Base-by-base conservation (phyloP, 2,888 invertebrate genomes). In the Pseudococcus longispinus region DNA sequence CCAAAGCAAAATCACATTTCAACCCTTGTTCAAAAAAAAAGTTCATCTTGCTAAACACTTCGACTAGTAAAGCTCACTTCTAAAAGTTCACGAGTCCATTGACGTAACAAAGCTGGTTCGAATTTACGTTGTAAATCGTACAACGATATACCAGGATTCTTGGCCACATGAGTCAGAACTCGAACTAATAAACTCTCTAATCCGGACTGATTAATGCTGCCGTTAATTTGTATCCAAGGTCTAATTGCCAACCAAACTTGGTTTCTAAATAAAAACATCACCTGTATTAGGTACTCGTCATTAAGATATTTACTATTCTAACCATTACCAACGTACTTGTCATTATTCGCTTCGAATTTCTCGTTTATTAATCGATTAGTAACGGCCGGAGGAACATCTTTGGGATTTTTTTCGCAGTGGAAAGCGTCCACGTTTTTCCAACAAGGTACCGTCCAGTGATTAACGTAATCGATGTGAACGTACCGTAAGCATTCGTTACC, bases 171-270 rank as follows among this genome's bases (percentile, higher is more conserved):
- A 4, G 93, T 92, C 87, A 96, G 90, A 87, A 96, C 90, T 13
- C 93, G 92, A 80, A 94, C 93, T 87, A 96, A 89, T 93, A 95
- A 94, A 87, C 93, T 93, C 89, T 94, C 94, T 44, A 96, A 91
- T 4, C 94, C 93, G 26, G 93, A 91, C 15, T 93, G 91, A 91
- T 96, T 95, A 13, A 96, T 89, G 0, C 92, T 92, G 2, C 95
- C 96, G 90, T 96, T 94, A 1, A 95, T 92, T 88, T 94, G 92
- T 87, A 94, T 93, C 96, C 96, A 96, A 0, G 95, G 95, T 88
- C 93, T 92, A 84, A 93, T 90, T 9, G 91, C 90, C 3, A 92
- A 1, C 86, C 86, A 86, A 5, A 86, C 6, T 46, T 20, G 86
- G 11, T 77, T 46, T 9, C 86, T 86, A 80, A 37, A 37, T 37